Evolutionary conservation across 2,888 invertebrate genomes (phyloP).

Genomic region (Luperina testacea): DNA sequence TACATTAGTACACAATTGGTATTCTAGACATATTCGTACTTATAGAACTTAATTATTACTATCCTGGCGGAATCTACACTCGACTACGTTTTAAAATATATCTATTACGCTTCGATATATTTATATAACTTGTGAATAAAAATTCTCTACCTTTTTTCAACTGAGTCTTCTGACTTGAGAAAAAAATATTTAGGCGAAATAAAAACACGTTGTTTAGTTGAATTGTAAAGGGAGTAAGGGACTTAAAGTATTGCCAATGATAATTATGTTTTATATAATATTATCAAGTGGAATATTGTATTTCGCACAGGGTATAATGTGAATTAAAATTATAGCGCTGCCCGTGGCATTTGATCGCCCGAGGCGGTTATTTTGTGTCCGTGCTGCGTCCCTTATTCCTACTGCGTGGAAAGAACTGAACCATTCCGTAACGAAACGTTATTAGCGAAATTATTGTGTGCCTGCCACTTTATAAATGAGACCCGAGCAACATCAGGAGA

Average conservation of each 20-base stretch:
- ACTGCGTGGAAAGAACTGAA: slow-evolving; percentile 86
- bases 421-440: slow-evolving; percentile 83
- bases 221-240: slow-evolving; percentile 87
- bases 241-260: slow-evolving; percentile 85
- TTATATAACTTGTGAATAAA: slow-evolving; percentile 77
- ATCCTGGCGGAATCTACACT: slow-evolving; percentile 81
- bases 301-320: slow-evolving; percentile 89
- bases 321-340: slow-evolving; percentile 80
- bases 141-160: slow-evolving; percentile 72
- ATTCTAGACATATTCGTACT: slow-evolving; percentile 88
- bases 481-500: slow-evolving; percentile 19
- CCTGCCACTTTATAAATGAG: slow-evolving; percentile 81
- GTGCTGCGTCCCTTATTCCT: slow-evolving; percentile 88
- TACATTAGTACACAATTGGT: slow-evolving; percentile 89
- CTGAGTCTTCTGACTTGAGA: slow-evolving; percentile 70
- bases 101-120: slow-evolving; percentile 78
- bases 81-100: slow-evolving; percentile 78
- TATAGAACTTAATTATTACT: slow-evolving; percentile 87
- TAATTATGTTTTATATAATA: slow-evolving; percentile 83
- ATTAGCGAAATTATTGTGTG: slow-evolving; percentile 80
- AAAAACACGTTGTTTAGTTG: slow-evolving; percentile 80
- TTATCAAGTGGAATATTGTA: slow-evolving; percentile 84
- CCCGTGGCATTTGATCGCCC: slow-evolving; percentile 70
- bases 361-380: slow-evolving; percentile 75
- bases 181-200: slow-evolving; percentile 78